phyloP scores from a whole-genome alignment of 2,113 vertebrate genomes.

The Sylvietta virens region DNA sequence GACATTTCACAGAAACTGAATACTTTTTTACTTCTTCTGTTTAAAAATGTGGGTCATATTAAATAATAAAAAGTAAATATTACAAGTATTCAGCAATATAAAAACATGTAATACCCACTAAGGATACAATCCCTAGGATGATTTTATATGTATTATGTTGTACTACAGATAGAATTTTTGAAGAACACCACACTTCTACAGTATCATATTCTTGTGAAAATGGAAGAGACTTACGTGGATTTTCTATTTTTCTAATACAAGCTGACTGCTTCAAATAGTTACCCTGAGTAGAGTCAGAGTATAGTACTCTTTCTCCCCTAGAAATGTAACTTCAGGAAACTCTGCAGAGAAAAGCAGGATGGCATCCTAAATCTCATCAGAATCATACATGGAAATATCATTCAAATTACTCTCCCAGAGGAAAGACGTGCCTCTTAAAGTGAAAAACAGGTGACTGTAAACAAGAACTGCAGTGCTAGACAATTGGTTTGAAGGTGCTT shows the following conservation, averaged over 20 bases:
- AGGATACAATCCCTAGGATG: not conserved
- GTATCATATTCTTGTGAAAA: not conserved
- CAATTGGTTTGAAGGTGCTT: not conserved
- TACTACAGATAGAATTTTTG: not conserved
- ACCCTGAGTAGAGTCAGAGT: not conserved
- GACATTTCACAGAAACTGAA: not conserved
- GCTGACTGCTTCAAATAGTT: not conserved
- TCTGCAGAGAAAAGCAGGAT: not conserved
- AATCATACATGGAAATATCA: not conserved
- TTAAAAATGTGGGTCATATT: not conserved
- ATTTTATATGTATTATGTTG: not conserved
- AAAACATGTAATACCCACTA: not conserved
- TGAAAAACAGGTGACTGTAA: accelerated
- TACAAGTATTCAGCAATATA: not conserved
- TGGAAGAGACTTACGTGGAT: not conserved
- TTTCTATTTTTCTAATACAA: not conserved
- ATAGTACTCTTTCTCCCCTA: not conserved
- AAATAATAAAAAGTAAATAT: not conserved
- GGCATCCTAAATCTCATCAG: not conserved
- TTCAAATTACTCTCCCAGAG: not conserved
- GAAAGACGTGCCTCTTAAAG: not conserved
- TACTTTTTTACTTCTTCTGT: not conserved
- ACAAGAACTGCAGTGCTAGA: not conserved
- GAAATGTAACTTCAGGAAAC: not conserved
- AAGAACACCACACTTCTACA: not conserved